Conservation (phyloP, 2,888 invertebrate genomes). For the Tanypteryx hageni region DNA sequence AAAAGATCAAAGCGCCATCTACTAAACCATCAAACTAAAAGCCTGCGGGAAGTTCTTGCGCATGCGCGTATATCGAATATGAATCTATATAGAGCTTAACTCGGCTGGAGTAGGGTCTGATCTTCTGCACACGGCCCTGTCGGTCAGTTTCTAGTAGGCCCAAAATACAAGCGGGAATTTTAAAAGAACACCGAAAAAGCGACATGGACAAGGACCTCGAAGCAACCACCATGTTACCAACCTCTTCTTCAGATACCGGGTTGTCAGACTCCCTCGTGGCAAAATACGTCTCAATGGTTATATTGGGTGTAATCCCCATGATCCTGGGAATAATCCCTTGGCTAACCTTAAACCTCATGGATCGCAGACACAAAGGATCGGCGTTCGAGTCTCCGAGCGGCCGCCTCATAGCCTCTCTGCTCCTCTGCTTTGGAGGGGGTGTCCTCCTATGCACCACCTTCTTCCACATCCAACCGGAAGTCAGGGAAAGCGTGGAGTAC, state of each 20-base stretch:
- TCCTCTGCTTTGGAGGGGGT: conserved; percentile 91
- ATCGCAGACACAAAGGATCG: neutral
- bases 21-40: neutral
- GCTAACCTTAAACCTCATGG: neutral
- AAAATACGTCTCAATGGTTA: conserved; percentile 87
- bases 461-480: conserved; percentile 88
- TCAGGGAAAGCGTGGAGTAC: conserved; percentile 82
- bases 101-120: neutral
- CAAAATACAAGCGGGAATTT: neutral
- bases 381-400: conserved; percentile 29
- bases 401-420: conserved; percentile 74
- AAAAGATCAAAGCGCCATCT: neutral
- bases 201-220: neutral
- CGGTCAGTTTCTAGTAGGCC: neutral
- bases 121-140: neutral
- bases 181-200: neutral
- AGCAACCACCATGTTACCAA: neutral
- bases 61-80: neutral
- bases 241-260: conserved; percentile 68
- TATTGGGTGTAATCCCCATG: conserved; percentile 86
- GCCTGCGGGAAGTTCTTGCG: neutral
- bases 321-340: conserved; percentile 84
- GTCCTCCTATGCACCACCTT: conserved; percentile 89
- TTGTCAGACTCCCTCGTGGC: conserved; percentile 80
- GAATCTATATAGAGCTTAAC: neutral